Evolutionary conservation across 53 echinoderm and acorn worm species (phyloP).

Genomic region (Henricia sp.): DNA sequence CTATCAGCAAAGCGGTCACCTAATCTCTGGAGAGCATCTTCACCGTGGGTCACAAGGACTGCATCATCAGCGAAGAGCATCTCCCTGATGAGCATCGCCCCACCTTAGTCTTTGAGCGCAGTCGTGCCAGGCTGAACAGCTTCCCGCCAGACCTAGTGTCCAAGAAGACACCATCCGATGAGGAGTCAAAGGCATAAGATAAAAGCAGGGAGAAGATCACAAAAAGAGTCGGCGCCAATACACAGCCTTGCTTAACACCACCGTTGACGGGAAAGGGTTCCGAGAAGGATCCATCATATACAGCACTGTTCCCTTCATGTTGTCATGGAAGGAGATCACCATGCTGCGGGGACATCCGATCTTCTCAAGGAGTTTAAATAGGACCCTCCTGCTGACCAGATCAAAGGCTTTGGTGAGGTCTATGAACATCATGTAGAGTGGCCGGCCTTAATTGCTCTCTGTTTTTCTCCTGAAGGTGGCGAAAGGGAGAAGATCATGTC

Average conservation of each 20-base stretch:
- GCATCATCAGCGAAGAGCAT: slow-evolving; percentile 70
- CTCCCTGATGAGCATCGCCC: slow-evolving; percentile 45
- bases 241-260: slow-evolving; percentile 72
- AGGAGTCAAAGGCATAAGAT: slow-evolving; percentile 33
- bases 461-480: slow-evolving; percentile 1
- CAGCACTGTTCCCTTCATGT: slow-evolving; percentile 51
- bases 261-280: slow-evolving; percentile 55
- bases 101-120: slow-evolving; percentile 52
- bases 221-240: slow-evolving; percentile 69
- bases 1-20: slow-evolving; percentile 41
- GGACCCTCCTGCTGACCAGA: slow-evolving; percentile 52
- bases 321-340: slow-evolving; percentile 50
- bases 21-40: slow-evolving; percentile 53
- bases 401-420: slow-evolving; percentile 60
- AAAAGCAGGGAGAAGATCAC: slow-evolving; percentile 71
- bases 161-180: slow-evolving; percentile 58
- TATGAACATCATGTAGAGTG: slow-evolving; percentile 5
- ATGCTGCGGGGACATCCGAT: slow-evolving; percentile 53
- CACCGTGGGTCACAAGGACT: slow-evolving; percentile 41
- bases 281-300: slow-evolving; percentile 30
- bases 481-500: not conserved
- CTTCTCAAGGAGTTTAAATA: slow-evolving; percentile 40
- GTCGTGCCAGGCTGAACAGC: slow-evolving; percentile 56
- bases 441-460: slow-evolving; percentile 14
- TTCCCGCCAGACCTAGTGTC: slow-evolving; percentile 61